Evolutionary conservation across 2,113 vertebrate species (phyloP).

Genomic region (Archilochus colubris): DNA sequence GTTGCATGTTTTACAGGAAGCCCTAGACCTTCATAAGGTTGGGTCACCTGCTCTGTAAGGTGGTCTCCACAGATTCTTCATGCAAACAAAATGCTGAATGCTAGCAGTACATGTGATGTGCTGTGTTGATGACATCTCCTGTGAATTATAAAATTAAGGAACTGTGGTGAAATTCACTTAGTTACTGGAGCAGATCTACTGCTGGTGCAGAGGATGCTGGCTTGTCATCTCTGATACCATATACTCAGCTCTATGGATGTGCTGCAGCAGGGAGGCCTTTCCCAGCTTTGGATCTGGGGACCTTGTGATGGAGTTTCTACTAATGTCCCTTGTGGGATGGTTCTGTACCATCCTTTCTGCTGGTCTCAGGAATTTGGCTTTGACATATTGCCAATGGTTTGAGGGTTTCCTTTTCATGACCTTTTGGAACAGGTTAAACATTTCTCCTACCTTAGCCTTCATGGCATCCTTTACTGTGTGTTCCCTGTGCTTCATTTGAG

Average conservation of each 20-base stretch:
- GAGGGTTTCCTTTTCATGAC: not conserved
- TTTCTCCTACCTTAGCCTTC: not conserved
- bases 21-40: not conserved
- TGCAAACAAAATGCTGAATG: not conserved
- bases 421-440: not conserved
- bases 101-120: not conserved
- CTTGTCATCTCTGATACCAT: not conserved
- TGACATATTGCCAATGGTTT: not conserved
- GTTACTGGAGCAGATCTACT: not conserved
- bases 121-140: not conserved
- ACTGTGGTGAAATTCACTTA: not conserved
- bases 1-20: not conserved
- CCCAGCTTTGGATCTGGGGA: not conserved
- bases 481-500: not conserved
- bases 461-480: not conserved
- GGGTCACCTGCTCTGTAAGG: constrained; percentile 11
- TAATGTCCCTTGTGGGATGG: not conserved
- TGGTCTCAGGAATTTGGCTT: not conserved
- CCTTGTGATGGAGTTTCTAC: not conserved
- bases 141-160: not conserved
- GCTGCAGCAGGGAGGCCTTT: not conserved
- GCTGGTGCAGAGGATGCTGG: not conserved
- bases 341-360: not conserved
- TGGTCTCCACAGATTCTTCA: not conserved
- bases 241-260: not conserved